phyloP scores from a whole-genome alignment of 2,888 invertebrate species.

The Entomobrya proxima region DNA sequence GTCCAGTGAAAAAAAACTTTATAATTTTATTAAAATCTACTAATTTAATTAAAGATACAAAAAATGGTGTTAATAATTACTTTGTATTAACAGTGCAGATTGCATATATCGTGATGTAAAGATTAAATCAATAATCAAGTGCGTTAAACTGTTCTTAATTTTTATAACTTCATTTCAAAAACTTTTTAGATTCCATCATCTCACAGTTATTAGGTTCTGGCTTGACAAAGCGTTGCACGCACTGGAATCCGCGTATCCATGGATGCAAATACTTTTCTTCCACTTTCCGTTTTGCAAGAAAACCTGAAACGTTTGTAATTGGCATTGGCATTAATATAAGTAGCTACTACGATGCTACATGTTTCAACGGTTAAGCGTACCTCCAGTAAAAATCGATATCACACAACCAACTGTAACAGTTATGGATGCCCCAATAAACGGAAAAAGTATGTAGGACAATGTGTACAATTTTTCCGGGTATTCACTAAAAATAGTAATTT shows the following conservation, averaged over 20 bases:
- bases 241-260: conserved; percentile 48
- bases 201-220: neutral
- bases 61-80: no score
- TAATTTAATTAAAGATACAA: no score
- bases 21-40: no score
- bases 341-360: no score
- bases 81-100: no score
- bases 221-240: neutral
- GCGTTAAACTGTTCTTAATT: conserved; percentile 35
- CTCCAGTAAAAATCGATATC: conserved; percentile 71
- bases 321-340: no score
- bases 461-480: conserved; percentile 73
- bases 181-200: neutral
- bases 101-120: no score
- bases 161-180: neutral
- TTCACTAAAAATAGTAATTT: conserved; percentile 65
- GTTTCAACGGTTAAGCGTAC: no score
- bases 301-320: conserved; percentile 46
- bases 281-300: neutral
- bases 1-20: no score
- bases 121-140: no score
- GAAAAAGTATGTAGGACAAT: conserved; percentile 71
- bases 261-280: conserved; percentile 45
- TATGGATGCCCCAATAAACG: conserved; percentile 71
- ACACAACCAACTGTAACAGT: conserved; percentile 58